These are phyloP conservation scores for Pararge aegeria DNA, from an alignment of 1,140 invertebrate genomes.

Conservation along the genomic window DNA sequence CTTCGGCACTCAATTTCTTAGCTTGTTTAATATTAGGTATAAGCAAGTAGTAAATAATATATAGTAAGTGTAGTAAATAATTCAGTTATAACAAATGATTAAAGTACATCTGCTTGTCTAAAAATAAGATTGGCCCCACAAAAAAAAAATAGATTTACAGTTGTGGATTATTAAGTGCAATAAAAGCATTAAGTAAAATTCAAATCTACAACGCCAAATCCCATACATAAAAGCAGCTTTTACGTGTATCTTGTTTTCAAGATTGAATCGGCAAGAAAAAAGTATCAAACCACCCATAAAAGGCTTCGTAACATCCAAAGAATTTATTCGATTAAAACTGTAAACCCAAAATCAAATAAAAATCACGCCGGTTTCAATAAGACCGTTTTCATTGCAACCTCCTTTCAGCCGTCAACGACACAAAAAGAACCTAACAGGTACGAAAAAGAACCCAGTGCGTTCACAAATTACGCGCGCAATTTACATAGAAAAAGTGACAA, in stretches of 20 bases:
- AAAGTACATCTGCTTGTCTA: neutral
- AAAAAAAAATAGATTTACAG: too few species aligned
- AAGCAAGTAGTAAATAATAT: too few species aligned
- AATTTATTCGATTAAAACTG: conserved; percentile 12
- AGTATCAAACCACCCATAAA: conserved; percentile 10
- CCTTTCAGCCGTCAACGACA: conserved; percentile 37
- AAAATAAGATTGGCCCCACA: too few species aligned
- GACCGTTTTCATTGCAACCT: conserved; percentile 17
- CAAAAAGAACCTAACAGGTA: conserved; percentile 23
- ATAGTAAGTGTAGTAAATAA: too few species aligned
- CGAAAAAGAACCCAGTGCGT: conserved; percentile 31
- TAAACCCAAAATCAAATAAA: conserved; percentile 20
- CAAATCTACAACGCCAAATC: neutral
- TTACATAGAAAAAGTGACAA: conserved; percentile 66
- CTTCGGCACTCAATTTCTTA: too few species aligned
- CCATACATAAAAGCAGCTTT: neutral
- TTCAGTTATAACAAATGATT: too few species aligned
- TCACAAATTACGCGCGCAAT: conserved; percentile 58
- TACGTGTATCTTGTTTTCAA: neutral
- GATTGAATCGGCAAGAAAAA: neutral
- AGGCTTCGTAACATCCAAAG: conserved; percentile 1
- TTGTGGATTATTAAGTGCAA: too few species aligned
- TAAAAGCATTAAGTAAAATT: neutral
- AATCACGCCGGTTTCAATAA: conserved; percentile 13
- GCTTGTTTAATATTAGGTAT: too few species aligned